Evolutionary conservation across 2,888 invertebrate genomes (phyloP), one percentile per base, ranked within the genome.

Genomic region (Sarcophaga carnaria): DNA sequence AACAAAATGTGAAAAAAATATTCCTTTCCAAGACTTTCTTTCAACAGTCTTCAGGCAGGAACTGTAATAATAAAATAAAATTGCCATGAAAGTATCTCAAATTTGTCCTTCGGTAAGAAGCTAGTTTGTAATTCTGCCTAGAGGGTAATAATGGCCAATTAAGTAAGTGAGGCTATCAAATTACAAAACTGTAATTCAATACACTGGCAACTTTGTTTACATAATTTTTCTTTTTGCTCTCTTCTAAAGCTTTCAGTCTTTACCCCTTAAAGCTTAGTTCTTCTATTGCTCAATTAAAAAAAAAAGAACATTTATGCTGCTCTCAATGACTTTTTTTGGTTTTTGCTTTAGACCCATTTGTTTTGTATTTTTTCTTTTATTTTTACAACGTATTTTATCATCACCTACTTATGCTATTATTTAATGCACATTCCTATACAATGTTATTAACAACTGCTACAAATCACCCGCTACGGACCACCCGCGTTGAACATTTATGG

Each of bases 341-440:
- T 25, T 49, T 69, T 10, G 60, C 4, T 37, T 27, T 45, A 76
- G 6, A 59, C 37, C 17, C 37, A 37, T 59, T 45, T 59, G 22
- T 54, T 14, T 60, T 47, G 22, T 25, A 22, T 54, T 25, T 62
- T 74, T 74, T 54, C 27, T 12, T 76, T 54, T 76, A 76, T 66
- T 76, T 76, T 70, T 49, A 77, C 71, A 47, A 8, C 77, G 64
- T 77, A 64, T 27, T 71, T 82, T 71, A 76, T 82, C 77, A 60
- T 71, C 59, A 47, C 25, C 47, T 82, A 66, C 71, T 77, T 77
- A 47, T 71, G 64, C 66, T 74, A 59, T 54, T 45, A 59, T 54
- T 72, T 60, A 66, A 59, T n/a, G 12, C n/a, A 54, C 54, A 45
- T 60, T 62, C 54, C 2, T 3, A 22, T 10, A 67, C 37, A 17